Evolutionary conservation across 2,113 vertebrate species (phyloP), one percentile per base, ranked within the genome.

Genomic region (Rhipidura dahli): DNA sequence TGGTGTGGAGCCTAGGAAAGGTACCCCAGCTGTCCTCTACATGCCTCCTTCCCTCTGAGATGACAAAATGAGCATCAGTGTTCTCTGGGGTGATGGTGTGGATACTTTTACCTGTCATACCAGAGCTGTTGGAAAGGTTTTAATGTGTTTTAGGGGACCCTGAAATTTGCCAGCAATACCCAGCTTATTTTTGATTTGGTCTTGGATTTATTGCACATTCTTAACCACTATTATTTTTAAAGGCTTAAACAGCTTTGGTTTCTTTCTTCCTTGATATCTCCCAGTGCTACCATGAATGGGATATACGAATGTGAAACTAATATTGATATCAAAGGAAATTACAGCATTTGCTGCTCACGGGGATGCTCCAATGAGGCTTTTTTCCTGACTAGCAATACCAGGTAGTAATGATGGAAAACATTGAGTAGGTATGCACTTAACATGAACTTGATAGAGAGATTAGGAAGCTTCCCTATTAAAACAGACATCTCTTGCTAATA

Each of bases 401-500:
- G 47, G 40, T 51, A 90, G 59, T 5, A 83, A 35, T 45, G 90
- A 88, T 51, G 37, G 71, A 80, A 93, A 94, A 56, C 53, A 82
- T 26, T 76, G 50, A 61, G 57, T 66, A 93, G 85, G 68, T 60
- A 50, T 90, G 68, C 79, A 85, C 83, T 89, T 83, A 66, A 42
- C 44, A 8, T 30, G n/a, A 88, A 96, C 85, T 96, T 93, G 60
- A 73, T 47, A 66, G 63, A 86, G 60, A 80, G 50, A 87, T 94
- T 93, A 96, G 79, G 47, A 96, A 90, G 47, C 75, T 90, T 82
- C 10, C 35, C 90, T 93, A 95, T 78, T 89, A 91, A 92, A 95
- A 47, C 37, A 95, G 88, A 87, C n/a, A 2, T 82, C 89, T 91
- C 86, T 95, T 94, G 31, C 51, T 79, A 83, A 89, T 63, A 87